A percentile compares a stretch with the other conserved stretches of the same genome.
Evolutionary conservation across 2,888 invertebrate species (phyloP).

Genomic region (Sphaeridia pumilis): DNA sequence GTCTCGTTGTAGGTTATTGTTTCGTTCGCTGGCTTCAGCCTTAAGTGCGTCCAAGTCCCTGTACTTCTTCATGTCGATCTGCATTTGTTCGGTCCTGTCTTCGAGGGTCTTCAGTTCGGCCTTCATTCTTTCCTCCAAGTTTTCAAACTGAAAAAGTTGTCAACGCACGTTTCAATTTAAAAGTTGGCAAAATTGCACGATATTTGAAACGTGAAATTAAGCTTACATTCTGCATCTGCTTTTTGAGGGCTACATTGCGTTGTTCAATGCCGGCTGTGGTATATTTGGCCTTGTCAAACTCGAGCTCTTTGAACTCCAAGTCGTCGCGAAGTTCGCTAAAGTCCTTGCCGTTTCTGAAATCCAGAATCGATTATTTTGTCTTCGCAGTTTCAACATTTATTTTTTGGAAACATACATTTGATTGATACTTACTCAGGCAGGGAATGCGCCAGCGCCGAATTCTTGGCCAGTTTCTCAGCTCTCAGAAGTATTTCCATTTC

Average conservation of each 20-base stretch:
- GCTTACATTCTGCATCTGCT: constrained; percentile 41
- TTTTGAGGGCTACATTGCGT: constrained; percentile 38
- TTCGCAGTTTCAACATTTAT: too few relatives aligned
- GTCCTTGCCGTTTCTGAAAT: constrained; percentile 39
- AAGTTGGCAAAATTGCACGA: background rate
- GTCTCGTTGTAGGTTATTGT: constrained; percentile 46
- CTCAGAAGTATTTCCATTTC: constrained; percentile 54
- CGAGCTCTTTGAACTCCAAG: constrained; percentile 45
- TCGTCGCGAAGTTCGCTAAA: constrained; percentile 43
- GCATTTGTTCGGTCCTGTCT: constrained; percentile 46
- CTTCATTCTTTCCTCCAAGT: constrained; percentile 55
- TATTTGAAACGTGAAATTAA: background rate
- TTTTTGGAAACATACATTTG: background rate
- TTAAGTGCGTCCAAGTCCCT: constrained; percentile 51
- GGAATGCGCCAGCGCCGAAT: constrained; percentile 40
- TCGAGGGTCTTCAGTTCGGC: constrained; percentile 44
- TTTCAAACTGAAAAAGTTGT: constrained; percentile 47
- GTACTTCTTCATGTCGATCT: constrained; percentile 50
- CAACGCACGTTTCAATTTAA: background rate
- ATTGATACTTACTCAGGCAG: constrained; percentile 37
- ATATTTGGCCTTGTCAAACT: constrained; percentile 51
- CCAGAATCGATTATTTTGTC: background rate
- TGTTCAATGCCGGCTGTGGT: constrained; percentile 46
- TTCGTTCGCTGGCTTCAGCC: constrained; percentile 48
- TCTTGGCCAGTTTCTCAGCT: constrained; percentile 55